Evolutionary conservation across 2,888 invertebrate genomes (phyloP).

Genomic region (Euphydryas editha): DNA sequence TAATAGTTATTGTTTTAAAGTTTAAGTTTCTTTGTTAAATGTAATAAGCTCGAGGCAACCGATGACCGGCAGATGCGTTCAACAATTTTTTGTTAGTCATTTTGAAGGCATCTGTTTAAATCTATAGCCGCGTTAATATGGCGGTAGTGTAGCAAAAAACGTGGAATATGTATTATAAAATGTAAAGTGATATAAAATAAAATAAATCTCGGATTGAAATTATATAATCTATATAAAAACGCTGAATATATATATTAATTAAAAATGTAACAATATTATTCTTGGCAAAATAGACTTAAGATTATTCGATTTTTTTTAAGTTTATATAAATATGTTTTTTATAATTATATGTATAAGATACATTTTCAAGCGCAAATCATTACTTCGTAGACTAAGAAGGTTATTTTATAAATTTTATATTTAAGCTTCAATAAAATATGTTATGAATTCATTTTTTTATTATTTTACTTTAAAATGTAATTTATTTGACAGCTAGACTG

Average conservation of each 20-base stretch:
- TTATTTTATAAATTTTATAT: too few species aligned
- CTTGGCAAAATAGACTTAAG: too few species aligned
- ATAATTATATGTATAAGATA: too few species aligned
- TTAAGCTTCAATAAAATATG: too few species aligned
- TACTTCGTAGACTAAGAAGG: too few species aligned
- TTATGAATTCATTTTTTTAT: not conserved
- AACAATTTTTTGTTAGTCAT: constrained; percentile 48
- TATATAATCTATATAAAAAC: not conserved
- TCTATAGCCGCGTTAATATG: constrained; percentile 29
- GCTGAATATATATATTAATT: too few species aligned
- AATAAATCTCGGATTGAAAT: not conserved
- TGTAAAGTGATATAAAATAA: not conserved
- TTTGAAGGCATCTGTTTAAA: constrained; percentile 47
- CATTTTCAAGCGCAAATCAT: too few species aligned
- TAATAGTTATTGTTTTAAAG: constrained; percentile 16
- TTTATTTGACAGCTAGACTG: not conserved
- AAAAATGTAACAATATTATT: too few species aligned
- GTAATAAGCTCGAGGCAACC: constrained; percentile 28
- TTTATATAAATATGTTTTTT: too few species aligned
- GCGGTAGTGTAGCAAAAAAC: constrained; percentile 21
- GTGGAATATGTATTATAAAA: constrained; percentile 3
- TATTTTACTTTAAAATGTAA: not conserved
- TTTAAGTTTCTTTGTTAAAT: constrained; percentile 29
- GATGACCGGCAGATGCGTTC: constrained; percentile 47
- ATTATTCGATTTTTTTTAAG: too few species aligned